Conservation (phyloP, 2,113 vertebrate genomes). For the Colistium nudipinnis region DNA sequence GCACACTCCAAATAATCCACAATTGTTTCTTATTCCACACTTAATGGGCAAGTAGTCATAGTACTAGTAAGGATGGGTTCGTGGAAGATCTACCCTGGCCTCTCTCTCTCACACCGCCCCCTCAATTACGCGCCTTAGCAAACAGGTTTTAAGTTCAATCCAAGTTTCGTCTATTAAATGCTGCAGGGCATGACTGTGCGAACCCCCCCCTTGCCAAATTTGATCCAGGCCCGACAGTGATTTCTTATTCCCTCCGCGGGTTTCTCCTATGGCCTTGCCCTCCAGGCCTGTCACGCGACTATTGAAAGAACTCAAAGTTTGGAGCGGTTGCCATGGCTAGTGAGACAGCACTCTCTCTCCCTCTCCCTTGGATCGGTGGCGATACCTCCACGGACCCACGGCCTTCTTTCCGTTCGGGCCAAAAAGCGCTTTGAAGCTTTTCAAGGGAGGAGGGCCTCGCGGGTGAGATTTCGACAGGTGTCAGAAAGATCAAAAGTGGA, state of each 20-base stretch:
- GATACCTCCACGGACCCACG: not conserved
- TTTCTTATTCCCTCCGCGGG: slow-evolving; percentile 45
- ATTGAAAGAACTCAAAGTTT: slow-evolving; percentile 49
- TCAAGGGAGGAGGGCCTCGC: not conserved
- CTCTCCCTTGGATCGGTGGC: slow-evolving; percentile 1
- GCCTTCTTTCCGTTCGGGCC: not conserved
- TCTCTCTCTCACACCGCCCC: too few relatives aligned
- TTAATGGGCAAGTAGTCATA: too few relatives aligned
- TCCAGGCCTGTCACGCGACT: slow-evolving; percentile 26
- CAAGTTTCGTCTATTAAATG: slow-evolving; percentile 19
- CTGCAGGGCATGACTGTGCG: slow-evolving; percentile 17
- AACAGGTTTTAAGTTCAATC: slow-evolving; percentile 29
- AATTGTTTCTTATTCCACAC: too few relatives aligned
- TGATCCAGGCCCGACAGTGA: slow-evolving; percentile 24
- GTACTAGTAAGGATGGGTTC: too few relatives aligned
- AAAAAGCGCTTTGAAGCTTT: not conserved
- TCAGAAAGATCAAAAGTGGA: too few relatives aligned
- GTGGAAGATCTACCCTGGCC: too few relatives aligned
- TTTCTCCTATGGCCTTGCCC: slow-evolving; percentile 27
- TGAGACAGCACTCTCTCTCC: slow-evolving; percentile 21
- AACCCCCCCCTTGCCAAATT: slow-evolving; percentile 18
- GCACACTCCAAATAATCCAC: too few relatives aligned
- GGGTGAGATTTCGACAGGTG: not conserved
- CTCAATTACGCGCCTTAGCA: not conserved
- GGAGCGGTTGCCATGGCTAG: slow-evolving; percentile 32